Conservation (phyloP, 1,140 invertebrate genomes). For the Atta cephalotes region DNA sequence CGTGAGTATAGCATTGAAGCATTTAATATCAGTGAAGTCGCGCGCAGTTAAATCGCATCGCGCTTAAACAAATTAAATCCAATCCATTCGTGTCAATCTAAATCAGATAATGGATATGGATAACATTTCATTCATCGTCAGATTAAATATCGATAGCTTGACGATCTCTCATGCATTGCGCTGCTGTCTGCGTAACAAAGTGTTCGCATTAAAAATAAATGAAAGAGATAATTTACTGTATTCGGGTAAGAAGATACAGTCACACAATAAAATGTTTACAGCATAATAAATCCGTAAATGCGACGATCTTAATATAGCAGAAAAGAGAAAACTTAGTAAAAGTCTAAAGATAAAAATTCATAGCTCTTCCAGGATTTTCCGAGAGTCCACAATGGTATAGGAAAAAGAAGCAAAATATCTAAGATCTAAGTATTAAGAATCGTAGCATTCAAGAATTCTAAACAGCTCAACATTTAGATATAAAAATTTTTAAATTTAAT, state of each 20-base stretch:
- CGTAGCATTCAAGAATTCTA: neutral
- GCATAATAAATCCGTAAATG: neutral
- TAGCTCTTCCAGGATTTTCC: conserved; percentile 26
- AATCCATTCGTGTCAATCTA: conserved; percentile 62
- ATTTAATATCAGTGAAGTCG: conserved; percentile 16
- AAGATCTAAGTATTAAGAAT: conserved; percentile 8
- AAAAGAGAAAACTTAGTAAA: neutral
- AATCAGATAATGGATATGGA: conserved; percentile 44
- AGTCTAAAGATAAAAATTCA: conserved; percentile 1
- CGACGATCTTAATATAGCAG: neutral
- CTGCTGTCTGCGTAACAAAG: neutral
- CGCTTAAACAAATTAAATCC: conserved; percentile 57
- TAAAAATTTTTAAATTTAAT: neutral
- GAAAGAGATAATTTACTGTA: neutral
- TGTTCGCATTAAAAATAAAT: conserved; percentile 7
- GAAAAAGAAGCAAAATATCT: conserved; percentile 2
- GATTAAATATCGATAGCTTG: conserved; percentile 52
- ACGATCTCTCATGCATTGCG: neutral
- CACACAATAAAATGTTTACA: conserved; percentile 3
- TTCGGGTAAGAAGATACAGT: neutral
- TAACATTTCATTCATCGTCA: conserved; percentile 42
- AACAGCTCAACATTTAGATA: neutral
- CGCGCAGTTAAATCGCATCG: conserved; percentile 38
- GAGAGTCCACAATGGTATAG: neutral
- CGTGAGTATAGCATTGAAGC: neutral